Evolutionary conservation across 2,888 invertebrate genomes (phyloP), one percentile per base, ranked within the genome.

Genomic region (Brenthis hecate): DNA sequence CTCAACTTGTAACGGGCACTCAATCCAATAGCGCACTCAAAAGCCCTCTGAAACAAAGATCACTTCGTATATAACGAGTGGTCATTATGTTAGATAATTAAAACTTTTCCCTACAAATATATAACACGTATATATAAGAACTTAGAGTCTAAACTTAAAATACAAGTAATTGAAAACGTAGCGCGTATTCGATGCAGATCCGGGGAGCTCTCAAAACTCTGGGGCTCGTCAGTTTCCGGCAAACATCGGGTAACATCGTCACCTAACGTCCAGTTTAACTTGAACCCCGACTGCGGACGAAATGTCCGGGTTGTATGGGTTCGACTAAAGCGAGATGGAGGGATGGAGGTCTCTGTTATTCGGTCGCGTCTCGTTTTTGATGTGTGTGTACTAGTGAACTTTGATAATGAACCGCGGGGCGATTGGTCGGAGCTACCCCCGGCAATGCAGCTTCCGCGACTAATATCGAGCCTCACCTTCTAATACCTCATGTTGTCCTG

Each of bases 311-410:
- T 23, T 23, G 56, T 58, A 73, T 70, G 70, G 56, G 47, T 53
- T 66, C 67, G 16, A 57, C 36, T 66, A 66, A 55, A 70, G 70
- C 65, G 63, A 70, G 74, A 66, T 74, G 72, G 78, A 74, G 75
- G 73, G 78, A 71, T 76, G 80, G 75, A 80, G 87, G 71, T 85
- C 87, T 76, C 56, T 19, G 13, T 74, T 69, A 63, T 58, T 58
- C 79, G 82, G 84, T 70, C 54, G 48, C 43, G 53, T 62, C 62
- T 53, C 53, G 23, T 2, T 16, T 6, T 78, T 77, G 83, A 87
- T 88, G 88, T 86, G 87, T 82, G 80, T 85, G 90, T 87, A 88
- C 89, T 88, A 90, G 87, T 92, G 92, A 92, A 92, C 92, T 91
- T 92, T 92, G 91, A 86, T 92, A 92, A 92, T 92, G 92, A 92